Percentiles rank a stretch among this genome's conserved stretches.
Evolutionary conservation across 2,888 invertebrate species (phyloP).

Genomic region (Nycteola revayana): DNA sequence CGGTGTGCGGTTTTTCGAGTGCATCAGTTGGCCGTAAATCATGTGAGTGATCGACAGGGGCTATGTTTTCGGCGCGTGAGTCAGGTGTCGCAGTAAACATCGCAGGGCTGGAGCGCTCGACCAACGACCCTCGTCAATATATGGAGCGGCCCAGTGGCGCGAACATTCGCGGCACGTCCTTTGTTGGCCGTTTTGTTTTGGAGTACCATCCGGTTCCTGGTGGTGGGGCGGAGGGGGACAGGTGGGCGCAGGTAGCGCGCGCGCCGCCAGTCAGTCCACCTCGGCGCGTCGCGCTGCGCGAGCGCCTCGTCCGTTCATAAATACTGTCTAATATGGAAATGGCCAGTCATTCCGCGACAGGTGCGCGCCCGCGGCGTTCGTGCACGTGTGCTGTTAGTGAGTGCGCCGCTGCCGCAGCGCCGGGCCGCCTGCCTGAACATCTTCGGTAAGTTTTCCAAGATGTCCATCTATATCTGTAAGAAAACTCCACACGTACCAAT

Average conservation of each 20-base stretch:
- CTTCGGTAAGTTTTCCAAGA: slow-evolving; percentile 55
- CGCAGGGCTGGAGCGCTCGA: slow-evolving; percentile 39
- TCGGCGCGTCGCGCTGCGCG: slow-evolving; percentile 71
- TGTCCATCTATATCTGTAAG: slow-evolving; percentile 33
- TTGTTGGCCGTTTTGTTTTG: slow-evolving; percentile 82
- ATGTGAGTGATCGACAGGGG: slow-evolving; percentile 33
- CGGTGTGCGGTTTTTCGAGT: slow-evolving; percentile 16
- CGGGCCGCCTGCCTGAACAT: slow-evolving; percentile 38
- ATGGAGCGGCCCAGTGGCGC: slow-evolving; percentile 63
- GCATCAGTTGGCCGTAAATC: slow-evolving; percentile 34
- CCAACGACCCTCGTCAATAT: slow-evolving; percentile 44
- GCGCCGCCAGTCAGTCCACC: slow-evolving; percentile 70
- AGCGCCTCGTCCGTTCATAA: slow-evolving; percentile 63
- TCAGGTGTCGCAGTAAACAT: slow-evolving; percentile 68
- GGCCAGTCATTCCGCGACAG: slow-evolving; percentile 78
- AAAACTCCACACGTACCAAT: slow-evolving; percentile 42
- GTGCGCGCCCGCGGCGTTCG: slow-evolving; percentile 75
- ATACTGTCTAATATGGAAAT: slow-evolving; percentile 69
- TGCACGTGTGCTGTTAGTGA: slow-evolving; percentile 80
- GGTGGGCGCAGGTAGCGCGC: slow-evolving; percentile 78
- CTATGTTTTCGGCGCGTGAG: slow-evolving; percentile 54
- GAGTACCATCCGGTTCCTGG: slow-evolving; percentile 80
- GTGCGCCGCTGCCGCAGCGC: slow-evolving; percentile 66
- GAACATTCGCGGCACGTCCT: slow-evolving; percentile 80
- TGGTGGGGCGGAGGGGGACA: slow-evolving; percentile 75